Conservation (phyloP, 2,888 invertebrate species). For the Gastrophysa polygoni region DNA sequence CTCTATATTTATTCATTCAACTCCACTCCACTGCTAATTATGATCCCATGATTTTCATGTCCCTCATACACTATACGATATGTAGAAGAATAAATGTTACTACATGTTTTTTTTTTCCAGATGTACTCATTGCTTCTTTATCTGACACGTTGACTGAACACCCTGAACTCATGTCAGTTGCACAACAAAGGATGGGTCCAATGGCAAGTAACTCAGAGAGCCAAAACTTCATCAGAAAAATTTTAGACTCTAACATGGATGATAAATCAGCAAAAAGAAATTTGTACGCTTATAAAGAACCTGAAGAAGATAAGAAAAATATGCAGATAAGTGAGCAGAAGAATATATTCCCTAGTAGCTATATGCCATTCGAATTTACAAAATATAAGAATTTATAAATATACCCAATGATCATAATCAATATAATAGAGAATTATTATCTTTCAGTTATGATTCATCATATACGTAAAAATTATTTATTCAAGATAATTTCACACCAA, state of each 20-base stretch:
- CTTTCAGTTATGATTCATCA: not conserved
- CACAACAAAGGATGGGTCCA: slow-evolving; percentile 37
- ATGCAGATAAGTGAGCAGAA: slow-evolving; percentile 50
- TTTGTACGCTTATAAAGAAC: slow-evolving; percentile 61
- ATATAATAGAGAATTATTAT: not conserved
- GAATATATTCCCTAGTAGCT: slow-evolving; percentile 47
- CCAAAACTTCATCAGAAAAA: slow-evolving; percentile 60
- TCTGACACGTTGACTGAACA: slow-evolving; percentile 77
- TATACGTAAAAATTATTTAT: slow-evolving; percentile 3
- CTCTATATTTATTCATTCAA: too few species aligned
- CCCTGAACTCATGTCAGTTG: slow-evolving; percentile 64
- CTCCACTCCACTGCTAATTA: too few species aligned
- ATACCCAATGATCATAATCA: slow-evolving; percentile 10
- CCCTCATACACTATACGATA: too few species aligned
- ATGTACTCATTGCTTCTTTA: slow-evolving; percentile 75
- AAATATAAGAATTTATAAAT: slow-evolving; percentile 45
- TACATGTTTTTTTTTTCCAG: slow-evolving; percentile 54
- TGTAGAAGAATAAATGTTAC: not conserved
- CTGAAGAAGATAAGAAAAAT: slow-evolving; percentile 59
- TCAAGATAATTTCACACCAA: too few species aligned
- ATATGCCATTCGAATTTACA: slow-evolving; percentile 38
- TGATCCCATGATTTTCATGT: too few species aligned
- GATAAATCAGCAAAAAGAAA: slow-evolving; percentile 59
- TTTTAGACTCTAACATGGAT: slow-evolving; percentile 60
- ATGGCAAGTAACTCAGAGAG: slow-evolving; percentile 42